Conservation (phyloP, 1,140 invertebrate species). For the Prorops nasuta region DNA sequence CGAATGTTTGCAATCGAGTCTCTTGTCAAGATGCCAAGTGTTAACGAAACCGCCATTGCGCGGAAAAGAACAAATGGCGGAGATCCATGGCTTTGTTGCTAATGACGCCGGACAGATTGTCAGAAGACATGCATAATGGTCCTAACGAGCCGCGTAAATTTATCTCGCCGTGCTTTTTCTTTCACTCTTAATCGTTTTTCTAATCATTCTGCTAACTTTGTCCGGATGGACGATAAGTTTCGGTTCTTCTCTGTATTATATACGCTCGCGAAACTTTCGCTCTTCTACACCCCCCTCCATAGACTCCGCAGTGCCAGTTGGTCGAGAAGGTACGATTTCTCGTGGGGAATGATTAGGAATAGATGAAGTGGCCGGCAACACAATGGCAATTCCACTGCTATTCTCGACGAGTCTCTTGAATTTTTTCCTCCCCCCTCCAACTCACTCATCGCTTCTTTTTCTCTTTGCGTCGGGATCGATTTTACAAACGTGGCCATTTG, state of each 20-base stretch:
- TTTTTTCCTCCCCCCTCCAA: neutral
- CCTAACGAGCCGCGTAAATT: no score
- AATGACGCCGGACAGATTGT: conserved; percentile 11
- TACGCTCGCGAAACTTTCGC: no score
- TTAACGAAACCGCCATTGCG: conserved; percentile 34
- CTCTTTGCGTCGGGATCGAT: conserved; percentile 5
- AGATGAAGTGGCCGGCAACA: conserved; percentile 14
- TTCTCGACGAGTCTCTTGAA: neutral
- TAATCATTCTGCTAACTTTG: no score
- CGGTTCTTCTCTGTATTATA: no score
- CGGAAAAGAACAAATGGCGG: conserved; percentile 17
- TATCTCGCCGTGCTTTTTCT: no score
- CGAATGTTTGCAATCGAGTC: conserved; percentile 26
- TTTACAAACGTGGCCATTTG: no score
- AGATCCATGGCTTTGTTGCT: conserved; percentile 18
- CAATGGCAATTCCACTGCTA: neutral
- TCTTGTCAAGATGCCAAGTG: conserved; percentile 36
- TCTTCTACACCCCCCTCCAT: no score
- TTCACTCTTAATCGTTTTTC: no score
- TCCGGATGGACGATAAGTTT: no score
- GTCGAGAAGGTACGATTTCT: conserved; percentile 3
- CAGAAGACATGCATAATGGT: conserved; percentile 6
- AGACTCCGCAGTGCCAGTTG: no score
- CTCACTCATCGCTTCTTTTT: neutral
- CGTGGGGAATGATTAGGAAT: conserved; percentile 27